Percentiles rank a stretch among this genome's conserved stretches.
Evolutionary conservation across 2,113 vertebrate species (phyloP).

Genomic region (Athene noctua): DNA sequence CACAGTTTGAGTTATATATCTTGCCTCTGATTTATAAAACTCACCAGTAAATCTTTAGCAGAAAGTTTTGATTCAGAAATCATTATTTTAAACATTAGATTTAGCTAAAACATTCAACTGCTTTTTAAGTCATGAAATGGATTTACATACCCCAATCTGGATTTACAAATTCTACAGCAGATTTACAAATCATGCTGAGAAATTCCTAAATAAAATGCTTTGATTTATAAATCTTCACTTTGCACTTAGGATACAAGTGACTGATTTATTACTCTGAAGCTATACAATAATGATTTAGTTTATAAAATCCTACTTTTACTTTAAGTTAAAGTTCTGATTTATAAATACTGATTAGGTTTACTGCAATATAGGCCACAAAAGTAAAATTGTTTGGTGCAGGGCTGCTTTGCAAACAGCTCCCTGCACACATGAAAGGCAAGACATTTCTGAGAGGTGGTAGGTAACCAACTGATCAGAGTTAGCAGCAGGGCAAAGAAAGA

Average conservation of each 20-base stretch:
- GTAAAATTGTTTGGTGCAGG: not conserved
- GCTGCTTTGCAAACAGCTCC: not conserved
- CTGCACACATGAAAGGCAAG: not conserved
- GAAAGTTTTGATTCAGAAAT: slow-evolving; percentile 87
- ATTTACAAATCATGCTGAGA: slow-evolving; percentile 67
- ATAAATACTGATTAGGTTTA: slow-evolving; percentile 46
- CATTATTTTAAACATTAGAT: slow-evolving; percentile 82
- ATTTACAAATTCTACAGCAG: slow-evolving; percentile 65
- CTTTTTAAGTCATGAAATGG: slow-evolving; percentile 71
- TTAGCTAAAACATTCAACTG: slow-evolving; percentile 80
- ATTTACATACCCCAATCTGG: slow-evolving; percentile 68
- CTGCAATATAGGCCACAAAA: not conserved
- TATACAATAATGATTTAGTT: slow-evolving; percentile 57
- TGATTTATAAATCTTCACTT: slow-evolving; percentile 72
- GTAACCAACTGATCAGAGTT: not conserved
- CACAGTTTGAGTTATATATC: slow-evolving; percentile 78
- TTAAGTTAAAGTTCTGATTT: slow-evolving; percentile 57
- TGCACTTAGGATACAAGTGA: slow-evolving; percentile 65
- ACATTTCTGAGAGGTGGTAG: not conserved
- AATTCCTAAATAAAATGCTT: slow-evolving; percentile 68
- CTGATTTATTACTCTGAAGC: slow-evolving; percentile 57
- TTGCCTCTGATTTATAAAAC: slow-evolving; percentile 85
- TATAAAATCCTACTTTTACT: slow-evolving; percentile 59
- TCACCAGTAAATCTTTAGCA: slow-evolving; percentile 80
- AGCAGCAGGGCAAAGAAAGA: not conserved